Base-by-base conservation (phyloP, 2,888 invertebrate species). In the Melanophora roralis region DNA sequence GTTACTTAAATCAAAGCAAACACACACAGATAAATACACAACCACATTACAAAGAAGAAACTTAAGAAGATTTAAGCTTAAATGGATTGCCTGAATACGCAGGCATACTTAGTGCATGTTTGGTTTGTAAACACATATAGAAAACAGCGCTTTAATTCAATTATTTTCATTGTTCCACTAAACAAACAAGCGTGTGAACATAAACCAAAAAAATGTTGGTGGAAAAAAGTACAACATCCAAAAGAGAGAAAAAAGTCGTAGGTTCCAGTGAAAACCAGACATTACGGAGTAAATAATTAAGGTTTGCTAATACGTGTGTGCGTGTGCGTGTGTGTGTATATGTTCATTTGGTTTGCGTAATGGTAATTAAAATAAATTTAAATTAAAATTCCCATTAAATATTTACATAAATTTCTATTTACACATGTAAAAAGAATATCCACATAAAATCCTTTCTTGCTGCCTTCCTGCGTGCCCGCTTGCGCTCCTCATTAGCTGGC, bases 301-400 rank as follows among this genome's bases (percentile, higher is more conserved):
- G 53, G 43, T 32, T 49, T 65, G 47, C 36, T 43, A 32, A 8
- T 34, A 6, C 2, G 36, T 19, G 8, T 12, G 36, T 36, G 11
- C 9, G n/a, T 9, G 21, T 38, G 14, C 16, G 7, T 23, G 11
- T 47, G 36, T 45, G 19, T 47, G 51, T 32, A 11, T 27, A 4
- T 27, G 45, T 19, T 27, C 14, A 11, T 55, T 23, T 53, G 19
- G 14, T 40, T n/a, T 19, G 64, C 32, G 64, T 69, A 62, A 45
- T 64, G 71, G 71, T 62, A 76, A 76, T 76, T 76, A 76, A 80
- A 76, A 76, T 79, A 72, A 80, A 76, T 76, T 75, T 72, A 76
- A 80, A 80, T 80, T 76, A 80, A 64, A 80, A 71, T 43, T 71
- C 47, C 49, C 55, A 71, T 80, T 67, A 76, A 80, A 80, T 80